Conservation (phyloP, 1,140 invertebrate genomes). For the Chymomyza costata region DNA sequence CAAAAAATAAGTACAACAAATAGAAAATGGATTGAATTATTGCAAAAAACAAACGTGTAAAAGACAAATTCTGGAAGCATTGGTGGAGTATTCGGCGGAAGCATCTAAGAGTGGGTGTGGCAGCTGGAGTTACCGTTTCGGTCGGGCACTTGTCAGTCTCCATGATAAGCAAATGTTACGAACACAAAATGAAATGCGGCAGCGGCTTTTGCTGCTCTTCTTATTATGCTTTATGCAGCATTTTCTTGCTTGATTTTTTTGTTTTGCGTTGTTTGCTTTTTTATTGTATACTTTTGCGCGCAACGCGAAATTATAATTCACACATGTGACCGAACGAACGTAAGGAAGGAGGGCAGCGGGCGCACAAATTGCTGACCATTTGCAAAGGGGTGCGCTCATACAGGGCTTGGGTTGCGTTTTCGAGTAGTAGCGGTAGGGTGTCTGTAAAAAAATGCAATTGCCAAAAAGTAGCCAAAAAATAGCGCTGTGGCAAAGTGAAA, state of each 20-base stretch:
- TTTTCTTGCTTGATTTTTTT: slow-evolving; percentile 11
- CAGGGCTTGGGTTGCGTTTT: slow-evolving; percentile 11
- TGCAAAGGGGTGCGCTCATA: slow-evolving; percentile 13
- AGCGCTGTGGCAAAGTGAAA: slow-evolving; percentile 33
- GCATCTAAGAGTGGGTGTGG: background rate
- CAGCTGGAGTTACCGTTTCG: slow-evolving; percentile 11
- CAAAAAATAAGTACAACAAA: slow-evolving; percentile 67
- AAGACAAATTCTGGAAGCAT: background rate
- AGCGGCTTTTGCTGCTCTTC: slow-evolving; percentile 50
- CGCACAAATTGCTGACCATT: slow-evolving; percentile 32
- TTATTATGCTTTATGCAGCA: slow-evolving; percentile 41
- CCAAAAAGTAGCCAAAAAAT: slow-evolving; percentile 67
- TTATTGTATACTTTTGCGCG: slow-evolving; percentile 57
- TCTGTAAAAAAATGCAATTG: slow-evolving; percentile 69
- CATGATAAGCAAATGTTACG: slow-evolving; percentile 66
- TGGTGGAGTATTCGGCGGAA: background rate
- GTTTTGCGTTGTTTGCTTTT: too few relatives aligned
- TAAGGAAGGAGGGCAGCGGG: background rate
- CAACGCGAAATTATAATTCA: slow-evolving; percentile 72
- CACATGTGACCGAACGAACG: slow-evolving; percentile 54
- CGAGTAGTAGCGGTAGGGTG: slow-evolving; percentile 2
- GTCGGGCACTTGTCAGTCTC: slow-evolving; percentile 64
- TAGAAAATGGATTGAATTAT: slow-evolving; percentile 73
- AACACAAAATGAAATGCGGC: slow-evolving; percentile 39
- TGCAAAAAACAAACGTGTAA: slow-evolving; percentile 52